Evolutionary conservation across 1,140 invertebrate species (phyloP), one percentile per base, ranked within the genome.

Genomic region (Achatina immaculata): DNA sequence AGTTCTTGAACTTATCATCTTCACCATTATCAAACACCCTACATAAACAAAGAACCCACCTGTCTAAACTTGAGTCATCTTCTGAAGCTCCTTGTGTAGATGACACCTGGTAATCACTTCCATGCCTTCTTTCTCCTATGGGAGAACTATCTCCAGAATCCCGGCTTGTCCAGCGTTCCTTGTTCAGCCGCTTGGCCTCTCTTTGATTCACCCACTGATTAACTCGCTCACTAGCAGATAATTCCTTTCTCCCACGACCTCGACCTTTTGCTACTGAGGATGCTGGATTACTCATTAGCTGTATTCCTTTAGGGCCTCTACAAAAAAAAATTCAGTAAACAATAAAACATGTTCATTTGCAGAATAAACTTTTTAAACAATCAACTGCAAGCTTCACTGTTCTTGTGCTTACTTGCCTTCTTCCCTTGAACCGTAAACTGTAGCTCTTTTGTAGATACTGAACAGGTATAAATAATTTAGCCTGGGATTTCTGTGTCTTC

Each of bases 201-300:
- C 76, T 36, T 45, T 78, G 58, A 68, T 78, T 78, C 19, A 78
- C 76, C 76, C 76, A 78, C 1, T 78, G 38, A 28, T 36, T 21
- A 40, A 78, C 76, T 45, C 76, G 3, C 45, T 78, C 76, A 43
- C 14, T 48, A 40, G 76, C 40, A 14, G 76, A 66, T n/a, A 66
- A 36, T 28, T 81, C 69, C 51, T 69, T 81, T 68, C 83, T 81
- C 3, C 82, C 85, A 72, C 85, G 76, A 42, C 84, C 85, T 66
- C 82, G 80, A 73, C 85, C 83, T 65, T 78, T 82, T 71, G 78
- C 78, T 24, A 31, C 28, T 45, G 40, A 45, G 72, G 85, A 83
- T 45, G 43, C 58, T 66, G 65, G 73, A 31, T 68, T 73, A 48
- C 77, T 84, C 84, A 86, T 83, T 69, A 81, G 81, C 43, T 77